Conservation (phyloP, 2,797 vertebrate species). For the Cottoperca gobio region DNA sequence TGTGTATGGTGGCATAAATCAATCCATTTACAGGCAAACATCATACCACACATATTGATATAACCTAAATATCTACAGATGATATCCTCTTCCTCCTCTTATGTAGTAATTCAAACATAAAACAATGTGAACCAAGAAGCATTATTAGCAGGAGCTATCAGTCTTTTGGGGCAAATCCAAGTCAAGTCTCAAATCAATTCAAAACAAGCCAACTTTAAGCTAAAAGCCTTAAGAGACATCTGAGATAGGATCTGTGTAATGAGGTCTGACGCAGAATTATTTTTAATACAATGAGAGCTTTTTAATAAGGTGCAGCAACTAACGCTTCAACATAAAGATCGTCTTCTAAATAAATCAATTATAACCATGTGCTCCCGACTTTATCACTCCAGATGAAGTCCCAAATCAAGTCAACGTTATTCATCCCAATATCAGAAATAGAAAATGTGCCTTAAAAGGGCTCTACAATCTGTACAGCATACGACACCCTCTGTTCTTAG, state of each 20-base stretch:
- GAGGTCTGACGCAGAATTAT: not conserved
- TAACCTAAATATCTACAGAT: not conserved
- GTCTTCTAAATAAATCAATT: not conserved
- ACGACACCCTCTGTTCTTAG: too few species aligned
- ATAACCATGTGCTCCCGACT: not conserved
- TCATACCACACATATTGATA: not conserved
- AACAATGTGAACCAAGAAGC: not conserved
- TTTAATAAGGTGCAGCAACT: not conserved
- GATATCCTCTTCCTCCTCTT: not conserved
- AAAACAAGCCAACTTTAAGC: not conserved
- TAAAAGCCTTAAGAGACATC: not conserved
- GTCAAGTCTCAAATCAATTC: not conserved
- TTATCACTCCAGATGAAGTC: not conserved
- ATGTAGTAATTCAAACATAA: not conserved
- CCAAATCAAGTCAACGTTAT: not conserved
- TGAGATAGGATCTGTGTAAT: not conserved
- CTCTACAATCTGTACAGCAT: not conserved
- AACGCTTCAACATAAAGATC: not conserved
- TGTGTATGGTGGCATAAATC: conserved; percentile 13
- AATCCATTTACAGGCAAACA: not conserved
- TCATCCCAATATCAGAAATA: not conserved
- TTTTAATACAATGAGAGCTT: not conserved
- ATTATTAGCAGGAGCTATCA: not conserved
- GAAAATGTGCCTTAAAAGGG: not conserved
- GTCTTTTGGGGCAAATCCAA: not conserved